phyloP scores from a whole-genome alignment of 2,113 vertebrate species.

The Osmerus eperlanus region DNA sequence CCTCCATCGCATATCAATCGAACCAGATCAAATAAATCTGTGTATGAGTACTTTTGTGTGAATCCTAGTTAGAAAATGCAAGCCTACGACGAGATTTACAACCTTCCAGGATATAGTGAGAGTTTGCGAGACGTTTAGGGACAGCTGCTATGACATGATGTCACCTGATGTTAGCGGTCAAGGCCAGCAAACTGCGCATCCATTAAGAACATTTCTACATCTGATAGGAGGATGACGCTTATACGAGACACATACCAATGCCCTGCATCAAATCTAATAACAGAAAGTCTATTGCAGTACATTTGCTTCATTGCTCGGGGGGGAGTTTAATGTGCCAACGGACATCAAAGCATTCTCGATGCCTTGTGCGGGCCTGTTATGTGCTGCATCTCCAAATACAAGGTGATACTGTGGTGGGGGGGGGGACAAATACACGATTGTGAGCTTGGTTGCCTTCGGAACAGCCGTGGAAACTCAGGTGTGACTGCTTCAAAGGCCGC shows the following conservation, averaged over 20 bases:
- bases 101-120: too few relatives aligned
- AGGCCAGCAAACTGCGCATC: constrained; percentile 52
- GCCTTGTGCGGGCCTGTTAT: constrained; percentile 25
- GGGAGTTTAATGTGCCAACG: constrained; percentile 22
- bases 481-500: constrained; percentile 28
- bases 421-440: constrained; percentile 35
- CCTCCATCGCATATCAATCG: constrained; percentile 31
- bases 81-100: neutral
- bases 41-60: neutral
- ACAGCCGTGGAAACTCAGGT: constrained; percentile 35
- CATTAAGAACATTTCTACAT: constrained; percentile 43
- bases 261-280: constrained; percentile 40
- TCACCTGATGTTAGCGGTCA: constrained; percentile 35
- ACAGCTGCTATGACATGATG: constrained; percentile 52
- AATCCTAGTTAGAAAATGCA: neutral
- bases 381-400: constrained; percentile 17
- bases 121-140: neutral
- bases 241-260: constrained; percentile 37
- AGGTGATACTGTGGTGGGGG: constrained; percentile 35
- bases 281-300: constrained; percentile 40
- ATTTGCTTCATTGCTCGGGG: constrained; percentile 2
- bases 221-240: constrained; percentile 35
- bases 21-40: constrained; percentile 33
- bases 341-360: constrained; percentile 34
- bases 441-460: constrained; percentile 21